phyloP scores from a whole-genome alignment of 2,113 vertebrate genomes.

The Melospiza georgiana region DNA sequence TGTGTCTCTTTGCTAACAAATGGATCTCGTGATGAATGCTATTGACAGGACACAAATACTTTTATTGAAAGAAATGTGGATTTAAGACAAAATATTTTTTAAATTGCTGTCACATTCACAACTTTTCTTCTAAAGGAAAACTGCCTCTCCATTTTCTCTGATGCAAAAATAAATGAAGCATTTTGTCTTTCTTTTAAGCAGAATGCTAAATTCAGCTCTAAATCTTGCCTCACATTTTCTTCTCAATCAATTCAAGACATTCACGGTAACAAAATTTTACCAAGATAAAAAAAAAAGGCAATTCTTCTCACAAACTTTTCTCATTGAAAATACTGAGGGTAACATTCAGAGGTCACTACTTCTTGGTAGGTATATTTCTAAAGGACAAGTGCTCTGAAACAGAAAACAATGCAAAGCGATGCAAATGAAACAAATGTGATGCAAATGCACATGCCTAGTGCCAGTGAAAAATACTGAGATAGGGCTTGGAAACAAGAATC shows the following conservation, averaged over 20 bases:
- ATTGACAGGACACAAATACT: neutral
- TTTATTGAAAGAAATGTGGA: neutral
- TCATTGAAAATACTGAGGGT: neutral
- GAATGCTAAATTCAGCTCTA: neutral
- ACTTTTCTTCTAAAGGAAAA: neutral
- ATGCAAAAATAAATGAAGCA: neutral
- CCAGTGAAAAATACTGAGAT: neutral
- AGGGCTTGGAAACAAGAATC: neutral
- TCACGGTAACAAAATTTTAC: neutral
- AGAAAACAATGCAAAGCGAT: neutral
- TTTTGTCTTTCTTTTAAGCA: neutral
- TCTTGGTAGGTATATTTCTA: neutral
- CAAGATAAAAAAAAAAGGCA: neutral
- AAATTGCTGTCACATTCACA: neutral
- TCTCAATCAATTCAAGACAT: neutral
- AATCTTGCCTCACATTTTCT: neutral
- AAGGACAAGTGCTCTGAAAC: neutral
- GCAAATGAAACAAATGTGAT: neutral
- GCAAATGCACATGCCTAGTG: neutral
- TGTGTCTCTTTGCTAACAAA: neutral
- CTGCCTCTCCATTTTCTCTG: neutral
- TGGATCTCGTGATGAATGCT: neutral
- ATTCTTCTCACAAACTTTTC: neutral
- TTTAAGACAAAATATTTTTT: neutral
- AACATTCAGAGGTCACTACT: neutral